phyloP scores from a whole-genome alignment of 2,113 vertebrate genomes.

The Rhadina sibilatrix region DNA sequence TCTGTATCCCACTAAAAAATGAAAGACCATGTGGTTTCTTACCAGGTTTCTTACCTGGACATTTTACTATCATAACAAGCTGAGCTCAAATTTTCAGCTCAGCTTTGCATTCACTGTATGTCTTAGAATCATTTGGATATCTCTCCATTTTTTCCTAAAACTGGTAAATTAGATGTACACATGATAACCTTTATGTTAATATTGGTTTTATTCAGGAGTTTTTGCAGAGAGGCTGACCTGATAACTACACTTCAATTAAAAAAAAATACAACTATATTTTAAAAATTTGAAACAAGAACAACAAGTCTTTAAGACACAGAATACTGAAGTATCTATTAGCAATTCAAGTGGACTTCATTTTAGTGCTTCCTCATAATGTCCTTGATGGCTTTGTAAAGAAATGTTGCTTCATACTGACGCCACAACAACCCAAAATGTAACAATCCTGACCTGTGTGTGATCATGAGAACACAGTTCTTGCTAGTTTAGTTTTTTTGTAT shows the following conservation, averaged over 20 bases:
- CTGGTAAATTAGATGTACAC: background rate
- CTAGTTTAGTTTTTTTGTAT: background rate
- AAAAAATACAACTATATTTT: background rate
- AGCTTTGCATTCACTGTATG: background rate
- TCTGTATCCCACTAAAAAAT: background rate
- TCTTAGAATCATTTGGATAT: background rate
- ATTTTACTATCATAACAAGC: background rate
- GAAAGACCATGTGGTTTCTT: background rate
- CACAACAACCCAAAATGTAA: constrained; percentile 41
- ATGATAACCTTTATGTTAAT: background rate
- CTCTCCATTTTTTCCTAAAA: background rate
- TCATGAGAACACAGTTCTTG: background rate
- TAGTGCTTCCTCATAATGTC: background rate
- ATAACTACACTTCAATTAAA: background rate
- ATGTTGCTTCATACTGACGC: constrained; percentile 8
- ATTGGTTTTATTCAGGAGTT: background rate
- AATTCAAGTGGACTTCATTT: constrained; percentile 18
- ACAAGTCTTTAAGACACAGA: background rate
- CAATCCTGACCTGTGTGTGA: background rate
- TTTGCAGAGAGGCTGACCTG: background rate
- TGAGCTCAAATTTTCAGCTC: background rate
- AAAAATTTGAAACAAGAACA: background rate
- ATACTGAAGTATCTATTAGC: background rate
- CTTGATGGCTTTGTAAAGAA: background rate
- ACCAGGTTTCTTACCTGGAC: background rate